Evolutionary conservation across 2,888 invertebrate genomes (phyloP).

Genomic region (Aradus depressus): DNA sequence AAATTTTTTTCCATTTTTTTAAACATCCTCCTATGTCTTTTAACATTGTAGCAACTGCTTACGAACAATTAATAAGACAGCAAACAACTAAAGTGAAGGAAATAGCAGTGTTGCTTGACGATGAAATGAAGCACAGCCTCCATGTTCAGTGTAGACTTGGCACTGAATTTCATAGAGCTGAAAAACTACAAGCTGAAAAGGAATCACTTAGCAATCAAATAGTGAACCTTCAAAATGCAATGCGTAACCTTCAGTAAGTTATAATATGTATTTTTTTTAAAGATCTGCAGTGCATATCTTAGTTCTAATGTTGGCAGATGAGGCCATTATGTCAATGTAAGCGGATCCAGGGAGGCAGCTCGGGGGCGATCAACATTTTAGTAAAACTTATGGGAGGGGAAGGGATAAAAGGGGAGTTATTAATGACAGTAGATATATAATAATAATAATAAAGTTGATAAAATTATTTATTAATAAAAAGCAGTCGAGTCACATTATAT

Average conservation of each 20-base stretch:
- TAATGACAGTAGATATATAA: too few relatives aligned
- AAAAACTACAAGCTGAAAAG: background rate
- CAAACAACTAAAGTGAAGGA: background rate
- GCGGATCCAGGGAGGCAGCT: too few relatives aligned
- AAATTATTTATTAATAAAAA: too few relatives aligned
- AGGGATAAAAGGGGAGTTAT: too few relatives aligned
- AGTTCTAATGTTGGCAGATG: background rate
- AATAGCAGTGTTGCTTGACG: background rate
- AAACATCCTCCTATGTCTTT: too few relatives aligned
- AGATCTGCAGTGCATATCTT: background rate
- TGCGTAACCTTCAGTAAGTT: conserved; percentile 1
- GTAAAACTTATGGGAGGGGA: too few relatives aligned
- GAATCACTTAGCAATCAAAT: background rate
- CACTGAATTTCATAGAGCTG: background rate
- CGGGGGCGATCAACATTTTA: too few relatives aligned
- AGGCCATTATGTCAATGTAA: background rate
- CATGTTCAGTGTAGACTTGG: background rate
- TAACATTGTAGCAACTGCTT: too few relatives aligned
- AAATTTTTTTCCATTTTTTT: too few relatives aligned
- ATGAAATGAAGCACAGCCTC: background rate
- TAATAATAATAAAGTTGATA: too few relatives aligned
- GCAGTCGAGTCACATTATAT: too few relatives aligned
- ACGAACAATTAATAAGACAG: too few relatives aligned
- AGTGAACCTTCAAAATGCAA: background rate
- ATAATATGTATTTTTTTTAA: background rate